These are phyloP conservation scores for Arge pagana DNA, from an alignment of 2,888 invertebrate genomes.

Conservation along the genomic window DNA sequence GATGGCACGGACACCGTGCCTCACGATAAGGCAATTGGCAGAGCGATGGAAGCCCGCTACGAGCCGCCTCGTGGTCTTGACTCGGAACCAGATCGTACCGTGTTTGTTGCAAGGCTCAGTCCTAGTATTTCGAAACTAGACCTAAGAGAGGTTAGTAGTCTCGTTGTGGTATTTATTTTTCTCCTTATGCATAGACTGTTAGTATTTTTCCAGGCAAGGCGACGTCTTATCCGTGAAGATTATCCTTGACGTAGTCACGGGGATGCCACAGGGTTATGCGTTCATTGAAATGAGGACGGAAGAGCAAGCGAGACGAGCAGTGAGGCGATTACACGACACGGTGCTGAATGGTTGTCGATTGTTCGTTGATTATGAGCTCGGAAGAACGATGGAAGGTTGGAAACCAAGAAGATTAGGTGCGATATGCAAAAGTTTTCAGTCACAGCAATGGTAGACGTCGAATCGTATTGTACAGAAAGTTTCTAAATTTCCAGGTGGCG, in stretches of 20 bases:
- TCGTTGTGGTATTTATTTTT: not conserved
- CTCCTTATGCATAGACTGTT: not conserved
- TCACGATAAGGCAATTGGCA: slow-evolving; percentile 76
- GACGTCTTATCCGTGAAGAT: slow-evolving; percentile 63
- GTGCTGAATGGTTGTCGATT: slow-evolving; percentile 71
- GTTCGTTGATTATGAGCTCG: slow-evolving; percentile 79
- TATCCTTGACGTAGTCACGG: slow-evolving; percentile 80
- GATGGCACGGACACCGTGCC: slow-evolving; percentile 84
- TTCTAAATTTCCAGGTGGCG: slow-evolving; percentile 71
- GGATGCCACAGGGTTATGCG: slow-evolving; percentile 80
- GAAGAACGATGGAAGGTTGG: slow-evolving; percentile 76
- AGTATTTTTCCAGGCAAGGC: slow-evolving; percentile 69
- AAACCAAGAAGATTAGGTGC: slow-evolving; percentile 76
- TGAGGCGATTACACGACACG: slow-evolving; percentile 64
- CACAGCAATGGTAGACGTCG: not conserved
- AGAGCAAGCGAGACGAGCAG: slow-evolving; percentile 66
- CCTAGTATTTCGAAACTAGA: slow-evolving; percentile 68
- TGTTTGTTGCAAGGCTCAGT: slow-evolving; percentile 77
- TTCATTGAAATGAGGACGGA: slow-evolving; percentile 79
- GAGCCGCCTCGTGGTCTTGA: slow-evolving; percentile 68
- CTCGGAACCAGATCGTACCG: slow-evolving; percentile 71
- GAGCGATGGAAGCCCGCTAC: slow-evolving; percentile 73
- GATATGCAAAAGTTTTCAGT: not conserved
- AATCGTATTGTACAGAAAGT: not conserved
- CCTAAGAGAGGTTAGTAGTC: slow-evolving; percentile 53